Base-by-base conservation (phyloP, 2,888 invertebrate species). In the Sinelater perroti region DNA sequence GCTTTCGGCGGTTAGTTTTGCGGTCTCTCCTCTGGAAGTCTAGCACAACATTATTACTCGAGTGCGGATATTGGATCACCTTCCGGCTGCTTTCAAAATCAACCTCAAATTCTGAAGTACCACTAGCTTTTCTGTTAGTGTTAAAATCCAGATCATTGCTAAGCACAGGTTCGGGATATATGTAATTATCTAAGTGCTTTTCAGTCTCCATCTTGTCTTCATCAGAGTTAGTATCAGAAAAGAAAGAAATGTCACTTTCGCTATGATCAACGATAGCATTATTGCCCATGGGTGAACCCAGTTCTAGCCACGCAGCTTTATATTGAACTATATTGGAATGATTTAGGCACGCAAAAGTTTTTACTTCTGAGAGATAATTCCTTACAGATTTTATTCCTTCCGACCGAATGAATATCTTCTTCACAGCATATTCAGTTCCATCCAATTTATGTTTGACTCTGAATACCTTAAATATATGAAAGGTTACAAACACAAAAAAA, bases 261-360 rank as follows among this genome's bases (percentile, higher is more conserved):
- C 33, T 61, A 10, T 51, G 51, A 18, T 55, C 52, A 1, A 38
- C 42, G 18, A 57, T 56, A 2, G 56, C 44, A 26, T 54, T 60
- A 8, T 56, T 45, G 10, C 44, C 54, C 7, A 44, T 47, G 3
- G 61, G 16, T 4, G 80, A 80, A 61, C 83, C 82, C 60, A 85
- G 80, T 75, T 92, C 92, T 20, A 92, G 76, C 93, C 93, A 93
- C 0, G 92, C 91, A 0, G 88, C 88, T 79, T 92, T 91, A 70
- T 92, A 93, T 14, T 89, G 86, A 3, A 93, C 90, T 61, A 93
- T 89, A 72, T 92, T 91, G 0, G 86, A 83, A 78, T 92, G 92
- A 70, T 89, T 88, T 17, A 92, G 78, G 69, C 85, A 86, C 0
- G 93, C 91, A 64, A 92, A 83, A 1, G 90, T 89, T 78, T 90